phyloP scores from a whole-genome alignment of 2,113 vertebrate species.

The Dolichallabes microphthalmus region DNA sequence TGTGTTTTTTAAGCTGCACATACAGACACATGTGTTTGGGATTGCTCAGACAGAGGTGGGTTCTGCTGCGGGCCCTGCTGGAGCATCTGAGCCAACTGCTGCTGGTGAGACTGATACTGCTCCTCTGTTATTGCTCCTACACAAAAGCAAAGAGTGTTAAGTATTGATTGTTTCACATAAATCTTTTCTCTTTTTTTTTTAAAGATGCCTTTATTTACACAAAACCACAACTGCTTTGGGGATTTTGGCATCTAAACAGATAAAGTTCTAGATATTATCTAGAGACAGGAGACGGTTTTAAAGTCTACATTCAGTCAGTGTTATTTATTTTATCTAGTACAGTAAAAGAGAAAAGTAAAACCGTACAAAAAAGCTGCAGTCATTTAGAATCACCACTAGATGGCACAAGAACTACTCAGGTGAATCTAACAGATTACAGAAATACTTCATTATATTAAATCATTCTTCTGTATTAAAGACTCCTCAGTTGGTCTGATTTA shows the following conservation, averaged over 20 bases:
- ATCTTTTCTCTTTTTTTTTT: too few relatives aligned
- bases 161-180: neutral
- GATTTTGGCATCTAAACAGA: neutral
- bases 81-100: constrained; percentile 89
- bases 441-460: neutral
- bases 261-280: neutral
- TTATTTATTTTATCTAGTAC: neutral
- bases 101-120: constrained; percentile 88
- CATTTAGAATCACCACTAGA: constrained; percentile 15
- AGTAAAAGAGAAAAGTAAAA: neutral
- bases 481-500: neutral
- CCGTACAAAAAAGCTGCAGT: neutral
- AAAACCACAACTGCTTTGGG: neutral
- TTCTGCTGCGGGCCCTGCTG: constrained; percentile 78
- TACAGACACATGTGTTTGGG: constrained; percentile 76
- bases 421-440: neutral
- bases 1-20: neutral
- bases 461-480: neutral
- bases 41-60: constrained; percentile 75
- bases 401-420: neutral
- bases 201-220: neutral
- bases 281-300: neutral
- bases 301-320: neutral
- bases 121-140: constrained; percentile 90
- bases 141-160: neutral